A percentile compares a stretch with the other conserved stretches of the same genome.
These are phyloP conservation scores for Rousettus leschenaultii DNA, from an alignment of 2,113 vertebrate genomes.

Conservation along the genomic window DNA sequence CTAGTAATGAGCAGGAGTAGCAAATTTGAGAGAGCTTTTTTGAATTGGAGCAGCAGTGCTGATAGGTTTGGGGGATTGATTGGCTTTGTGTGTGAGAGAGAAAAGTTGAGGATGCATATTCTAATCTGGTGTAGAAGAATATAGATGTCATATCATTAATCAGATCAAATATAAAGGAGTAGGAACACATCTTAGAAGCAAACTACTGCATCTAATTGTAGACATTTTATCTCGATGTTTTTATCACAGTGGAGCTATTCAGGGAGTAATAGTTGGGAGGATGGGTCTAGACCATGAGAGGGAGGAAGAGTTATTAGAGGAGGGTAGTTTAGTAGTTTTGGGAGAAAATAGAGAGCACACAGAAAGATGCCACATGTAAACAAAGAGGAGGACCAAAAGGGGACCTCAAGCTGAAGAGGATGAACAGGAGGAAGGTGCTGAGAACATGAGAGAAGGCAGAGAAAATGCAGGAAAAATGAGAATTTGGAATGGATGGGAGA, in stretches of 20 bases:
- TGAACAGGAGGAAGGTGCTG: not conserved
- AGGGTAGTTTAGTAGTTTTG: rapidly evolving
- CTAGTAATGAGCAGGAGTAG: not conserved
- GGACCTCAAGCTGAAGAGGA: not conserved
- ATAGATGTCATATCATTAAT: not conserved
- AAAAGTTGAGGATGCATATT: not conserved
- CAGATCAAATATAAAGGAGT: not conserved
- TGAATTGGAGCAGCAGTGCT: not conserved
- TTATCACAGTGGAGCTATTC: not conserved
- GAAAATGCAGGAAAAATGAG: not conserved
- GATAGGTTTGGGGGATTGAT: not conserved
- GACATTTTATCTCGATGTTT: not conserved
- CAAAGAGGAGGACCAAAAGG: not conserved
- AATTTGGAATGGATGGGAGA: not conserved
- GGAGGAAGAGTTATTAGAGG: not conserved
- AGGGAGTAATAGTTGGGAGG: not conserved
- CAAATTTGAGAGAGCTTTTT: not conserved
- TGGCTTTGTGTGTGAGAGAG: not conserved
- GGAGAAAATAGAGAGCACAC: not conserved
- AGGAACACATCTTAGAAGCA: not conserved
- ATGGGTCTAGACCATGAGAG: too few relatives aligned
- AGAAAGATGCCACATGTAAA: not conserved
- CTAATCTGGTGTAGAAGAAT: not conserved
- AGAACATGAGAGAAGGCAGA: not conserved
- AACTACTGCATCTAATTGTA: not conserved